Evolutionary conservation across 2,113 vertebrate genomes (phyloP), one percentile per base, ranked within the genome.

Genomic region (Thymallus thymallus): DNA sequence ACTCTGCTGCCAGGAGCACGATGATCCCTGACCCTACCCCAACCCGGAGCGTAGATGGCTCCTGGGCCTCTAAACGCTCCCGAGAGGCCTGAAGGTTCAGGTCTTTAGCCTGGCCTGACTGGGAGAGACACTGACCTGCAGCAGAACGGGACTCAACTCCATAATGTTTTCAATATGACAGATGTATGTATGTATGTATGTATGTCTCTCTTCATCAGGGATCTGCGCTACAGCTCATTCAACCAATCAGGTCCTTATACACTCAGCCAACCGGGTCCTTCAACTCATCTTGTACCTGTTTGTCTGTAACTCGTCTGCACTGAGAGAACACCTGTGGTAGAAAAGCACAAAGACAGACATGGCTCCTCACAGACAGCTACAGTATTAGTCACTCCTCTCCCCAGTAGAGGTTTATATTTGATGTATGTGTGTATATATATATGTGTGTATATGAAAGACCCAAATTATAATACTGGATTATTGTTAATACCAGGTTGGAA

Each of bases 1-100:
- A 76, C 83, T 94, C 64, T 96, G 94, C 92, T 99, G 98, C 85
- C 88, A 87, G 24, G 97, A 99, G 87, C 98, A 99, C 0, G 94
- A 96, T 12, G 95, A 94, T 83, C 83, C 80, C 35, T 1, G 65
- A 76, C 74, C 84, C 13, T 82, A 83, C 85, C 20, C 60, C 45
- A 2, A 84, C 88, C 74, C 78, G 6, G 32, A 7, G 32, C 6
- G 29, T 3, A 30, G 41, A 74, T 56, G 22, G 64, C 60, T 20
- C 62, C 62, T 6, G 22, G 0, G 26, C 30, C 32, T 18, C 67
- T 0, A 88, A 88, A 62, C 71, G 81, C 77, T 86, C 84, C 35
- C n/a, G 87, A 90, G 89, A 86, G 91, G 81, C 90, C 35, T 41
- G 35, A 41, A 2, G 7, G 7, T 9, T 35, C 35, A 9, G 35